Conservation (phyloP, 2,888 invertebrate species). For the Lasioglossum zephyrum region DNA sequence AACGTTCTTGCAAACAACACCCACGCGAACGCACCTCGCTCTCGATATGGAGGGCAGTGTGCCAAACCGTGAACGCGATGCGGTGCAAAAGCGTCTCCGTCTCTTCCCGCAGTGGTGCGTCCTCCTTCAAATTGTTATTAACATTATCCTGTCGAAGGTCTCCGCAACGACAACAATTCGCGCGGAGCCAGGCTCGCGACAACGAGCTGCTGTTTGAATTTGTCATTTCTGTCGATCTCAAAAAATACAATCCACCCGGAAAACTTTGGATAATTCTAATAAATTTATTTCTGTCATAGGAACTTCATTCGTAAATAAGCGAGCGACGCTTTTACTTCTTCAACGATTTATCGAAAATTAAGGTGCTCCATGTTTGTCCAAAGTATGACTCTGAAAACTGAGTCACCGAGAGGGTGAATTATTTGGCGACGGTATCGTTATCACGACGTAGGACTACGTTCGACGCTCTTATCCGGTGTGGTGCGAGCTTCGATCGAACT, state of each 20-base stretch:
- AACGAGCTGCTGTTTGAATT: slow-evolving; percentile 76
- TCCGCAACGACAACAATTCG: slow-evolving; percentile 79
- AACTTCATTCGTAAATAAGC: neutral
- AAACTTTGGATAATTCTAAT: neutral
- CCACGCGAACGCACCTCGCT: slow-evolving; percentile 81
- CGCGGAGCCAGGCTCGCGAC: slow-evolving; percentile 77
- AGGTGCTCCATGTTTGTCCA: neutral
- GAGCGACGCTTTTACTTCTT: neutral
- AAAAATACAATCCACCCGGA: neutral
- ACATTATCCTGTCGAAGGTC: slow-evolving; percentile 73
- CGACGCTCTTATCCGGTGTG: neutral
- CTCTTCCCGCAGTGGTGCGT: slow-evolving; percentile 84
- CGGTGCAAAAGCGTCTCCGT: slow-evolving; percentile 88
- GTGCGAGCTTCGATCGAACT: neutral
- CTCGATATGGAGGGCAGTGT: slow-evolving; percentile 90
- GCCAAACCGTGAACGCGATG: slow-evolving; percentile 91
- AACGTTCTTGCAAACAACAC: neutral
- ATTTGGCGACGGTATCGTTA: neutral
- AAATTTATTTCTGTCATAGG: neutral
- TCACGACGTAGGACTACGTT: neutral
- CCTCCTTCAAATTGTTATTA: slow-evolving; percentile 76
- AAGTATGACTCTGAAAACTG: neutral
- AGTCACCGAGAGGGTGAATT: neutral
- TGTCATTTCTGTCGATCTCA: slow-evolving; percentile 68
- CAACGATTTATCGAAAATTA: neutral